These are phyloP conservation scores for Cynodonichthys magdalenae DNA, from an alignment of 2,797 vertebrate genomes.

Conservation along the genomic window DNA sequence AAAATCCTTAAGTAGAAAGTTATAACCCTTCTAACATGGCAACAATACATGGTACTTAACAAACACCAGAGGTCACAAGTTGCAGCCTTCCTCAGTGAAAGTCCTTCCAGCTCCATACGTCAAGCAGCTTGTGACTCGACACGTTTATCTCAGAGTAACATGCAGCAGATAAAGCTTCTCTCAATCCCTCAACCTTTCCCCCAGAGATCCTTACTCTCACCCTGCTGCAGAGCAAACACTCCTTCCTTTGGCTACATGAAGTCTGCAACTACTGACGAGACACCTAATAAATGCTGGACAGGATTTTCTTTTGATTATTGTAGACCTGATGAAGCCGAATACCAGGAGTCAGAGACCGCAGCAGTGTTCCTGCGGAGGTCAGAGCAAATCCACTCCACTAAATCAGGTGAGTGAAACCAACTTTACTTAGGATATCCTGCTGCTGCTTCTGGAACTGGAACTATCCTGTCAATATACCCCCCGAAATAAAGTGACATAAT, in stretches of 20 bases:
- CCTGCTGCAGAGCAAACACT: conserved; percentile 2
- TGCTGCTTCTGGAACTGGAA: neutral
- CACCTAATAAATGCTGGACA: neutral
- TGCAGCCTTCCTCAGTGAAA: neutral
- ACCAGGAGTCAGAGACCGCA: conserved; percentile 1
- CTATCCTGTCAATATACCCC: too few relatives aligned
- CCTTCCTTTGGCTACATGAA: neutral
- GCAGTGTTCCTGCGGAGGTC: neutral
- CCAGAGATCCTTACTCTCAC: conserved; percentile 54
- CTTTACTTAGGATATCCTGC: neutral
- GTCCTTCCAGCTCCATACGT: conserved; percentile 24
- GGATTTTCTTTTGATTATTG: neutral
- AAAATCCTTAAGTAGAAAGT: too few relatives aligned
- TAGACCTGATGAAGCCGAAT: conserved; percentile 6
- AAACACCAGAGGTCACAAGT: neutral
- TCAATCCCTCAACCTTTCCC: conserved; percentile 66
- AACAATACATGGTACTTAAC: neutral
- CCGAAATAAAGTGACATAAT: too few relatives aligned
- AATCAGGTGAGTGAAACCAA: conserved; percentile 39
- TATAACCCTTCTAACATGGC: too few relatives aligned
- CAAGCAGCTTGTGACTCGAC: conserved; percentile 45
- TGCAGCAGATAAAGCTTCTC: conserved; percentile 69
- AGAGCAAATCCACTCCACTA: neutral
- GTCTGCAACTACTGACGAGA: neutral
- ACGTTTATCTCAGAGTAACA: conserved; percentile 56